phyloP scores from a whole-genome alignment of 1,140 invertebrate genomes.

The Drosophila arizonae region DNA sequence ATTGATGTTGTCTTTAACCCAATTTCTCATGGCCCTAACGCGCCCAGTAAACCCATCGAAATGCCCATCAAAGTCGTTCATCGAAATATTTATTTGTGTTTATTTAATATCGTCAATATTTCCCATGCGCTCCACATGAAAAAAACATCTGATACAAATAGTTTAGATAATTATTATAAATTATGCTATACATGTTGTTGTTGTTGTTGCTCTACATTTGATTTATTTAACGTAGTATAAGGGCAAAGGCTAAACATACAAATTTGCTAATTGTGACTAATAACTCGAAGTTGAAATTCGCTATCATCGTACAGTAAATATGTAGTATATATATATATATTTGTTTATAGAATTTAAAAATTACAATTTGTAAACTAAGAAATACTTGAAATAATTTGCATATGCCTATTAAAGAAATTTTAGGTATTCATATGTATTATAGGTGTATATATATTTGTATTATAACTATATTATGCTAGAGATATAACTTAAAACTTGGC shows the following conservation, averaged over 20 bases:
- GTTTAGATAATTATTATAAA: constrained; percentile 60
- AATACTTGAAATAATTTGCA: constrained; percentile 35
- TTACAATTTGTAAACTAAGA: constrained; percentile 25
- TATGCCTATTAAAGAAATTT: constrained; percentile 39
- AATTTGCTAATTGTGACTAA: constrained; percentile 82
- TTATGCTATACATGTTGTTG: constrained; percentile 72
- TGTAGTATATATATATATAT: neutral
- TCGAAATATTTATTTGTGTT: constrained; percentile 73
- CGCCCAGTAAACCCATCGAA: constrained; percentile 42
- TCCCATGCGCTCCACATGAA: constrained; percentile 6
- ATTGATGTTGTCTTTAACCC: constrained; percentile 62
- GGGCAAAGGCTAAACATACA: constrained; percentile 42
- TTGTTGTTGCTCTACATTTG: constrained; percentile 41
- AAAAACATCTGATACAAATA: constrained; percentile 36
- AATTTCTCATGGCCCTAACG: constrained; percentile 28
- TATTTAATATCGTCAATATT: constrained; percentile 75
- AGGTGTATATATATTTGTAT: constrained; percentile 6
- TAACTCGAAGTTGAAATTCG: constrained; percentile 53
- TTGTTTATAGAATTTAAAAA: constrained; percentile 6
- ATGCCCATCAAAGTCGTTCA: constrained; percentile 49
- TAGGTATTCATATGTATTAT: constrained; percentile 18
- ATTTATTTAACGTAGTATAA: constrained; percentile 27
- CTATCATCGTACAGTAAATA: constrained; percentile 28
- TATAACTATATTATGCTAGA: constrained; percentile 34
- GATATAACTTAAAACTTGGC: constrained; percentile 61